Conservation (phyloP, 2,888 invertebrate species). For the Halocaridina rubra region DNA sequence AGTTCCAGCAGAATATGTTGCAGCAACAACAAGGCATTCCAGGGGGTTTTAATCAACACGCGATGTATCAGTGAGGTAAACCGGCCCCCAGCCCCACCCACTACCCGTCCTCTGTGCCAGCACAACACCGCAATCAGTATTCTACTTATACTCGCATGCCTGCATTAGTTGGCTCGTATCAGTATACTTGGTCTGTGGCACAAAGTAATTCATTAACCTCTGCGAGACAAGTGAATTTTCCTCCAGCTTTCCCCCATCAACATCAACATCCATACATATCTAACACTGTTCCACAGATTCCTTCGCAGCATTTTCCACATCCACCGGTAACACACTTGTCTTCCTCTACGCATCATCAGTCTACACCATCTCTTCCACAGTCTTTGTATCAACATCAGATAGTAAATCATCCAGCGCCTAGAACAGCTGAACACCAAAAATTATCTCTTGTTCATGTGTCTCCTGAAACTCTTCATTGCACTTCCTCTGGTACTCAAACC, state of each 20-base stretch:
- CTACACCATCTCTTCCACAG: neutral
- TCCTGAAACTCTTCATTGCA: neutral
- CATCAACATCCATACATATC: conserved; percentile 15
- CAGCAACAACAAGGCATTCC: conserved; percentile 54
- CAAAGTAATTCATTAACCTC: conserved; percentile 7
- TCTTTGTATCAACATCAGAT: neutral
- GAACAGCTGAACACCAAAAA: conserved; percentile 18
- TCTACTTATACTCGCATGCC: conserved; percentile 37
- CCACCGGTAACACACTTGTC: neutral
- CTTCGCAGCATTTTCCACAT: conserved; percentile 28
- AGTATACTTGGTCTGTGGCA: conserved; percentile 22
- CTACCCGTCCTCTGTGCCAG: conserved; percentile 48
- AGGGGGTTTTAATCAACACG: conserved; percentile 51
- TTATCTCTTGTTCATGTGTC: neutral
- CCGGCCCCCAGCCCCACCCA: conserved; percentile 48
- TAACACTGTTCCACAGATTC: conserved; percentile 15
- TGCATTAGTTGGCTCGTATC: neutral
- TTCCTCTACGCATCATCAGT: neutral
- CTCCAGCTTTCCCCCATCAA: conserved; percentile 12
- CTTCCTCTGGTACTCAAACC: neutral
- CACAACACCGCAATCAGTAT: conserved; percentile 35
- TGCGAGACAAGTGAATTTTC: conserved; percentile 26
- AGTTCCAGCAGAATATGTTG: conserved; percentile 60
- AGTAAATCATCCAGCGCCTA: neutral
- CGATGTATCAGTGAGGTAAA: conserved; percentile 55